These are phyloP conservation scores for Chondrosia reniformis DNA, from an alignment of 37 sponge, comb jelly and placozoan genomes.

Conservation along the genomic window DNA sequence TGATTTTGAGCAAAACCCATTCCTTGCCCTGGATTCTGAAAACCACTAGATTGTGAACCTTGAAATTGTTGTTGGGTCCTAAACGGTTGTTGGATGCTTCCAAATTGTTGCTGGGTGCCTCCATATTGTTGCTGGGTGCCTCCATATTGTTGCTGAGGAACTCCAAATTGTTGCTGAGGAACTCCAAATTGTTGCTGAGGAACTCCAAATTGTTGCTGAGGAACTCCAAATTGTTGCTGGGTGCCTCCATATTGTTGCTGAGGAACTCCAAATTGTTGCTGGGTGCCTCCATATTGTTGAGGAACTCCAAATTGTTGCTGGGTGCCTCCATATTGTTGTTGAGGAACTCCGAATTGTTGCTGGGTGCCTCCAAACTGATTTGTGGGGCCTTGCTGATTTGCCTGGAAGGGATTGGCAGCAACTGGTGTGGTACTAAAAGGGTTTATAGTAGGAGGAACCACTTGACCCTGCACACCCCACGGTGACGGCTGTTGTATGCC, in stretches of 20 bases:
- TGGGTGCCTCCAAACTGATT: neutral
- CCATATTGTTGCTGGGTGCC: neutral
- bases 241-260: constrained; percentile 1
- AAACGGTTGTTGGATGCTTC: neutral
- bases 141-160: neutral
- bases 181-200: neutral
- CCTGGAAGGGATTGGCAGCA: neutral
- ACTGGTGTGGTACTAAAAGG: neutral
- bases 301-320: neutral
- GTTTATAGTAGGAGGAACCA: neutral
- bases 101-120: neutral
- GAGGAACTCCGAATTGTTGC: neutral
- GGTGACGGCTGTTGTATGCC: neutral
- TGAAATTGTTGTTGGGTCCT: neutral
- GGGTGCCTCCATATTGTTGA: neutral
- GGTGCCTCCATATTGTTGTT: neutral
- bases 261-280: neutral
- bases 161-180: neutral
- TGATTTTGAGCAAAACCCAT: too few species aligned
- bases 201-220: neutral
- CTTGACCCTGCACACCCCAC: neutral
- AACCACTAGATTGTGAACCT: too few species aligned
- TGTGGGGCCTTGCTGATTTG: neutral
- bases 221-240: too few species aligned
- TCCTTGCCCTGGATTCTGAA: too few species aligned